Evolutionary conservation across 2,797 vertebrate species (phyloP).

Genomic region (Eurystomus glaucurus): DNA sequence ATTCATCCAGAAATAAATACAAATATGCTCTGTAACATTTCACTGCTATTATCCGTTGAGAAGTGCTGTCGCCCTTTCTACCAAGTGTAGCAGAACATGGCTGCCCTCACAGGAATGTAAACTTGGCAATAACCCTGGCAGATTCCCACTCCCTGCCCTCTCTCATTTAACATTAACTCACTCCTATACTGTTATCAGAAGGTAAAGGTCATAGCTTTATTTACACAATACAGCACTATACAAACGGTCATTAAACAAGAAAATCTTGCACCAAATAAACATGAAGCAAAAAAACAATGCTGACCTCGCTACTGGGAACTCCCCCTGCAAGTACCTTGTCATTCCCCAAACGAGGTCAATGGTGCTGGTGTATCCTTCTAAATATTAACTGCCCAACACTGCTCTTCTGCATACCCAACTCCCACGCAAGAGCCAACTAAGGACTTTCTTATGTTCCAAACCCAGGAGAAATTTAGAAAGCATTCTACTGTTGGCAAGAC

Average conservation of each 20-base stretch:
- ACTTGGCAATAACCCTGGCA: constrained; percentile 72
- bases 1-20: constrained; percentile 51
- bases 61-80: not conserved
- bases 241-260: constrained; percentile 35
- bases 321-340: constrained; percentile 10
- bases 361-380: constrained; percentile 4
- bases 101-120: constrained; percentile 78
- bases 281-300: constrained; percentile 24
- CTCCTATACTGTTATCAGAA: constrained; percentile 36
- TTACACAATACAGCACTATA: constrained; percentile 60
- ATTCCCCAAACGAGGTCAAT: constrained; percentile 10
- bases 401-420: not conserved
- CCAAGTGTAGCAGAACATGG: constrained; percentile 17
- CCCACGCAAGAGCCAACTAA: not conserved
- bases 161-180: constrained; percentile 59
- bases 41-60: constrained; percentile 35
- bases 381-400: constrained; percentile 26
- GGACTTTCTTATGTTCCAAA: constrained; percentile 29
- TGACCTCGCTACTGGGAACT: constrained; percentile 46
- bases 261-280: constrained; percentile 48
- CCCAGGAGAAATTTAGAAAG: constrained; percentile 63
- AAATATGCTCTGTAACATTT: constrained; percentile 32
- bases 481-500: constrained; percentile 56
- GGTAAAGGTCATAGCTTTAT: constrained; percentile 72
- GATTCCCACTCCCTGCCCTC: constrained; percentile 32